Conservation (phyloP, 2,113 vertebrate species). For the Paratilapia polleni region DNA sequence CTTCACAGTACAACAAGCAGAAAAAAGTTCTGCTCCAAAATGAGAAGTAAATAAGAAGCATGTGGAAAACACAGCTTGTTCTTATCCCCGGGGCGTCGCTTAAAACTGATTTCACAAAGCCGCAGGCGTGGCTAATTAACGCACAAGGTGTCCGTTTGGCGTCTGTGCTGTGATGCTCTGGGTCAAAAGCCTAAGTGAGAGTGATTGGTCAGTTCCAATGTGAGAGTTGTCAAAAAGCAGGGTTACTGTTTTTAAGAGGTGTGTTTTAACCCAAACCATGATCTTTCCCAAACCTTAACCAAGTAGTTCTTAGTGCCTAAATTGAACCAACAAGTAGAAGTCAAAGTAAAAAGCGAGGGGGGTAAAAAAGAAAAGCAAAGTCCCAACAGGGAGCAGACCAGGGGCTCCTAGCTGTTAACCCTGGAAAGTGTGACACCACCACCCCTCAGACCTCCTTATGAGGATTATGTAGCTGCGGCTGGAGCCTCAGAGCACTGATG, state of each 20-base stretch:
- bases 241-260: too few relatives aligned
- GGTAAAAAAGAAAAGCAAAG: too few relatives aligned
- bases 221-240: too few relatives aligned
- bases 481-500: neutral
- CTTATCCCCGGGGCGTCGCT: neutral
- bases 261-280: too few relatives aligned
- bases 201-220: fast-evolving
- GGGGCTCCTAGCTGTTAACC: neutral
- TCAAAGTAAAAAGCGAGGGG: neutral
- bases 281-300: neutral
- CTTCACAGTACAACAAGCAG: conserved; percentile 27
- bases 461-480: neutral
- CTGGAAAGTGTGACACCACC: neutral
- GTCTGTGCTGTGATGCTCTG: neutral
- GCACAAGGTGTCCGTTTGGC: too few relatives aligned
- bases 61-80: too few relatives aligned
- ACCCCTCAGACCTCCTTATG: neutral
- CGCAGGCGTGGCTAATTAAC: too few relatives aligned
- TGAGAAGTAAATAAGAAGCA: neutral
- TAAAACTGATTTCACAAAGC: neutral
- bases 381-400: too few relatives aligned
- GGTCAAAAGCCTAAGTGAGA: neutral
- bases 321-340: neutral
- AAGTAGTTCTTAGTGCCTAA: neutral
- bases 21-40: conserved; percentile 43